Base-by-base conservation (phyloP, 1,140 invertebrate genomes). In the Pachypeltis micranthus region DNA sequence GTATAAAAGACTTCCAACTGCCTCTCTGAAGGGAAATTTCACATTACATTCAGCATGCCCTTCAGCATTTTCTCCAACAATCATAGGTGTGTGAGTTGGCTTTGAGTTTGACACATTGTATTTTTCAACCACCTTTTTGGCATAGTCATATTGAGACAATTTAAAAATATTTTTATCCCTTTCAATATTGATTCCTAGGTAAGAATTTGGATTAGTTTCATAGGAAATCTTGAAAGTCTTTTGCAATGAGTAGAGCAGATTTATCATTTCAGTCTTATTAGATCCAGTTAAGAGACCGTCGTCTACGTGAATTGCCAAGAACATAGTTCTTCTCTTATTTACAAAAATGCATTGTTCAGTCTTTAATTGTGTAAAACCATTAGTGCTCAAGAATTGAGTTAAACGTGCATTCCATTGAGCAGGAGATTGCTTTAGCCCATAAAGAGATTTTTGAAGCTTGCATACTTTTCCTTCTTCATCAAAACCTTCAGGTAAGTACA, bases 391-490 rank as follows among this genome's bases (percentile, higher is more conserved):
- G 51, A 57, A 58, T 7, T 63, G 31, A 1, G 29, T 27, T 14
- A 66, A 58, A 44, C 44, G 27, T 54, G 57, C 21, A 55, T 72
- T 61, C 74, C 72, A 76, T 31, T 54, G 47, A 57, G 69, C 55
- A 1, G 68, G 69, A 0, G 70, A 68, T 65, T 76, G 72, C 68
- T 74, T 76, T 26, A 76, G 66, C 0, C 74, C 75, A 72, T 77
- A 76, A 0, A 77, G 39, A 25, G 70, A 69, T 67, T 73, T 76
- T 7, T 73, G 71, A 44, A 77, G 63, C 51, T 59, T 57, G 64
- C 70, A 75, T 23, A 77, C 71, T 65, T 72, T 63, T 34, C 70
- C 66, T 62, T 69, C 65, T 24, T 69, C 47, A 1, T 54, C 51
- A 61, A 10, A 68, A 31, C 63, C 68, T 66, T 25, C 63, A 64